Evolutionary conservation across 23 tunicate species (phyloP).

Genomic region (Styela plicata): DNA sequence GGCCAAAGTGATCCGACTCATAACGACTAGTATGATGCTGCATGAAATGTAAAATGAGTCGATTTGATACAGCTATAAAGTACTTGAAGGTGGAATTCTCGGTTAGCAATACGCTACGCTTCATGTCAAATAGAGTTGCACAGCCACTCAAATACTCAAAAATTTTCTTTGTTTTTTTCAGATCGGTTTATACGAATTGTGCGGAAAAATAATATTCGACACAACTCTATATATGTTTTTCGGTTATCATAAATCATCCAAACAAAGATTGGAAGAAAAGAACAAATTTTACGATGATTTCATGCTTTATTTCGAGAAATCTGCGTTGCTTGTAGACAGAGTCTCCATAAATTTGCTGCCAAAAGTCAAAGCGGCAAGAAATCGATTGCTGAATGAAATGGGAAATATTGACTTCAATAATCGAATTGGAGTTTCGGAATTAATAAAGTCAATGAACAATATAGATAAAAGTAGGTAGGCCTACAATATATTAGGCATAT

Average conservation of each 20-base stretch:
- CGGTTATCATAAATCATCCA: conserved; percentile 21
- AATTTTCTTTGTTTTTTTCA: background rate
- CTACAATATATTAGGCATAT: too few species aligned
- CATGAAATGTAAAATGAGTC: too few species aligned
- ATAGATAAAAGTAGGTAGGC: conserved; percentile 15
- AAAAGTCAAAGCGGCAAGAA: conserved; percentile 27
- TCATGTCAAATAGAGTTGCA: too few species aligned
- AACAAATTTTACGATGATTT: conserved; percentile 28
- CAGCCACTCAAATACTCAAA: too few species aligned
- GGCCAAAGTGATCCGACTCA: too few species aligned
- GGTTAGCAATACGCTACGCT: too few species aligned
- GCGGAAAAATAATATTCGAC: conserved; percentile 43
- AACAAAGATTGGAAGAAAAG: background rate
- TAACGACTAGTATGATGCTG: too few species aligned
- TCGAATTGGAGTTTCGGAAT: conserved; percentile 21
- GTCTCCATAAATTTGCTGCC: conserved; percentile 58
- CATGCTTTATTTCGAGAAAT: conserved; percentile 21
- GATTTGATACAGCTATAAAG: background rate
- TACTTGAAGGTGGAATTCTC: too few species aligned
- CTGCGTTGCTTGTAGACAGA: conserved; percentile 52
- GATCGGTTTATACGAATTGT: conserved; percentile 45
- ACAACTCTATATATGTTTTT: conserved; percentile 37
- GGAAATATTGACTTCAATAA: conserved; percentile 29
- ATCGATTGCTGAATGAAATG: conserved; percentile 28
- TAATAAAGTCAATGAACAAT: conserved; percentile 15